These are phyloP conservation scores for Epinotia ramella DNA, from an alignment of 2,888 invertebrate genomes.

Conservation along the genomic window DNA sequence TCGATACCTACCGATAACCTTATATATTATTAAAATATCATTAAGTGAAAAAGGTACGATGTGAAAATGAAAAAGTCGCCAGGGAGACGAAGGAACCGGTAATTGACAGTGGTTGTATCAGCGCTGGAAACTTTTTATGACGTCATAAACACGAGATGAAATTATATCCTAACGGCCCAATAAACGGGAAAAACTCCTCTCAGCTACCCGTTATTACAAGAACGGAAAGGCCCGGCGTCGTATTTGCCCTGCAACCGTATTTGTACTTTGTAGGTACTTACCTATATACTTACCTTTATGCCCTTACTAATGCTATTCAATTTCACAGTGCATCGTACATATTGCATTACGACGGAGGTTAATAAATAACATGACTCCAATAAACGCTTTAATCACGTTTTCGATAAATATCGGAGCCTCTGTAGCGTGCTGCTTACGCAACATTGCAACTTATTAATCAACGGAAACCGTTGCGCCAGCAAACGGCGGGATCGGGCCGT, in stretches of 20 bases:
- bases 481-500: conserved; percentile 61
- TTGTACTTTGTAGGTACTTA: conserved; percentile 20
- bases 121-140: conserved; percentile 80
- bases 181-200: conserved; percentile 80
- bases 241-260: conserved; percentile 57
- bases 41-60: conserved; percentile 56
- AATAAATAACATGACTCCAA: conserved; percentile 31
- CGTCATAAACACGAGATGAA: conserved; percentile 83
- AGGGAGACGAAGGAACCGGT: conserved; percentile 57
- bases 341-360: conserved; percentile 4
- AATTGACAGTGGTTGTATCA: conserved; percentile 79
- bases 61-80: conserved; percentile 59
- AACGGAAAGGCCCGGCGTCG: conserved; percentile 68
- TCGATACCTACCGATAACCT: conserved; percentile 30
- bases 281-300: conserved; percentile 21
- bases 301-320: conserved; percentile 26
- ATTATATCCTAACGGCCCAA: conserved; percentile 83
- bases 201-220: conserved; percentile 73
- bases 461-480: conserved; percentile 59
- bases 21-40: conserved; percentile 46
- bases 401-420: conserved; percentile 31
- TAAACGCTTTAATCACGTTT: conserved; percentile 28
- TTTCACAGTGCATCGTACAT: conserved; percentile 21
- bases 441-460: conserved; percentile 68
- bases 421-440: conserved; percentile 53